Percentiles rank a stretch among this genome's conserved stretches.
Conservation (phyloP, 2,113 vertebrate genomes). For the Microcebus murinus region DNA sequence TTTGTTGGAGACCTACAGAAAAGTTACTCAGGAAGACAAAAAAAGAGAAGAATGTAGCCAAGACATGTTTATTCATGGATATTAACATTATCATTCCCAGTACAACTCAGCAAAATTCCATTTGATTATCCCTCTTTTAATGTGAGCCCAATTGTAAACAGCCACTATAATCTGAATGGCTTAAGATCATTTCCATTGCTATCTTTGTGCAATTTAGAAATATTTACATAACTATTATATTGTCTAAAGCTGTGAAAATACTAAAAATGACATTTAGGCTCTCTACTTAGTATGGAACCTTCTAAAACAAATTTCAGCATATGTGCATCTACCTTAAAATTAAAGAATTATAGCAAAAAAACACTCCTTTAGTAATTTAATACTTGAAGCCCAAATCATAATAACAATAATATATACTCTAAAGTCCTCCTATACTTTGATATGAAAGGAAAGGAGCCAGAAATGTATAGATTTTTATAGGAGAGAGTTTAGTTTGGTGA, state of each 20-base stretch:
- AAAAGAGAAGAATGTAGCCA: neutral
- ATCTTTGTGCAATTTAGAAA: neutral
- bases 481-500: neutral
- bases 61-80: neutral
- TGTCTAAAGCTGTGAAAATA: neutral
- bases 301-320: neutral
- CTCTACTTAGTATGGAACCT: neutral
- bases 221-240: neutral
- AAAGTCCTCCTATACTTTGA: neutral
- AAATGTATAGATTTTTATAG: neutral
- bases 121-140: neutral
- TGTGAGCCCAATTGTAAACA: neutral
- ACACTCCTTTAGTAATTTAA: neutral
- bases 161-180: neutral
- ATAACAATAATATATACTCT: neutral
- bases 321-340: neutral
- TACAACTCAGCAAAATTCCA: neutral
- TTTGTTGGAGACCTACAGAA: neutral
- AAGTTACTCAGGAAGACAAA: neutral
- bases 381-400: neutral
- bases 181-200: neutral
- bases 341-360: neutral
- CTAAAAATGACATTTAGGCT: neutral
- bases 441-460: neutral
- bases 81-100: neutral